A percentile compares a stretch with the other conserved stretches of the same genome.
These are phyloP conservation scores for Galaxea fascicularis DNA, from an alignment of 92 coral and sea anemone genomes.

Conservation along the genomic window DNA sequence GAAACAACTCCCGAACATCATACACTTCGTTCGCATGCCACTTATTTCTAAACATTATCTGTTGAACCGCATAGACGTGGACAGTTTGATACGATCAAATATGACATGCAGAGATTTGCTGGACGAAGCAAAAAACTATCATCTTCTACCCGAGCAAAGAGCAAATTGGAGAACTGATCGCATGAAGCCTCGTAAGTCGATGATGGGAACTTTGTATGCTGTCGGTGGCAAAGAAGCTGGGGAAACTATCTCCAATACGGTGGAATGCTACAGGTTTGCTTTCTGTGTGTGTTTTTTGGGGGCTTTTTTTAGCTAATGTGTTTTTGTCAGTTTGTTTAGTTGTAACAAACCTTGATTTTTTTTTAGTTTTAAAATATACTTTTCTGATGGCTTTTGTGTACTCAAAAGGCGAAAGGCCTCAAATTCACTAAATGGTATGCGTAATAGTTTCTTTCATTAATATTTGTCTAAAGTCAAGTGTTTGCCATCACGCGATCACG, in stretches of 20 bases:
- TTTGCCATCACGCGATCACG: not conserved
- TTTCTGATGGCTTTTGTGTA: not conserved
- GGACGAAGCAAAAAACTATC: constrained; percentile 97
- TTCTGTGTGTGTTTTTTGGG: not conserved
- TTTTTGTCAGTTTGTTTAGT: too few species aligned
- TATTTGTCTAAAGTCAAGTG: not conserved
- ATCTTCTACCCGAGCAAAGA: constrained; percentile 91
- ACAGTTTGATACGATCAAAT: constrained; percentile 88
- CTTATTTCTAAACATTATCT: constrained; percentile 93
- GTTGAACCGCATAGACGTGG: constrained; percentile 83
- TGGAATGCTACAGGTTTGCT: constrained; percentile 92
- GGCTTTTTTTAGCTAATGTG: not conserved
- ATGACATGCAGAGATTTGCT: constrained; percentile 90
- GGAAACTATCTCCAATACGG: constrained; percentile 95
- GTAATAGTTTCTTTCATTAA: too few species aligned
- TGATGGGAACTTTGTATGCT: constrained; percentile 94
- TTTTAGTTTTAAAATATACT: not conserved
- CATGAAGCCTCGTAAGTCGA: constrained; percentile 93
- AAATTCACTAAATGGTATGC: too few species aligned
- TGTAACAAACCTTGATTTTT: not conserved
- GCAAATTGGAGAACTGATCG: constrained; percentile 88
- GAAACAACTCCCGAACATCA: constrained; percentile 75
- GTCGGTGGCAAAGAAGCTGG: constrained; percentile 99
- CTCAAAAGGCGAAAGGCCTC: not conserved
- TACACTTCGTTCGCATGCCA: constrained; percentile 91